phyloP scores from a whole-genome alignment of 2,888 invertebrate genomes.

The Octodonta nipae region DNA sequence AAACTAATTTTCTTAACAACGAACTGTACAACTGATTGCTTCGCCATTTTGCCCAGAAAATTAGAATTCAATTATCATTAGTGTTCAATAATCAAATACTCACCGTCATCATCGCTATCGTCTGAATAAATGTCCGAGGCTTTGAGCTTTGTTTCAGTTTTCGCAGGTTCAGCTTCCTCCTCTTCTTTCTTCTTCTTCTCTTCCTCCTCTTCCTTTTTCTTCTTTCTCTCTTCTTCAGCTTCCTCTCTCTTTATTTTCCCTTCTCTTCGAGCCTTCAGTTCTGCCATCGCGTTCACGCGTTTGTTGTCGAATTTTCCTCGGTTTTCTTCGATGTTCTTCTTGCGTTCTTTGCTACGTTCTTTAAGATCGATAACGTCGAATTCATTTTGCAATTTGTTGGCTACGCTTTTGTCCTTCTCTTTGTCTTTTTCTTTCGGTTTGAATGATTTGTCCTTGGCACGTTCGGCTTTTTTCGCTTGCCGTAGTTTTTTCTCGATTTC shows the following conservation, averaged over 20 bases:
- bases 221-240: conserved; percentile 39
- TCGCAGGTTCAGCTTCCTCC: conserved; percentile 36
- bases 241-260: conserved; percentile 57
- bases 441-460: conserved; percentile 45
- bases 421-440: conserved; percentile 63
- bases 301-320: conserved; percentile 58
- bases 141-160: conserved; percentile 68
- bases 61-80: neutral
- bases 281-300: conserved; percentile 78
- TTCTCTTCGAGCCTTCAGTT: conserved; percentile 78
- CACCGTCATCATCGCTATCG: conserved; percentile 51
- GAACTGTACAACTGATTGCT: too few species aligned
- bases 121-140: conserved; percentile 93
- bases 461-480: conserved; percentile 65
- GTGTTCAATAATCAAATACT: conserved; percentile 5
- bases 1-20: too few species aligned
- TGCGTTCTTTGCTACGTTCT: conserved; percentile 68
- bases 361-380: conserved; percentile 51
- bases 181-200: conserved; percentile 47
- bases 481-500: conserved; percentile 90
- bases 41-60: too few species aligned
- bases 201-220: conserved; percentile 42
- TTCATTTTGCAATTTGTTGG: conserved; percentile 30
- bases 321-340: conserved; percentile 81
- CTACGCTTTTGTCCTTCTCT: conserved; percentile 54